These are phyloP conservation scores for Glaucomys volans DNA, from an alignment of 2,113 vertebrate genomes.

Conservation along the genomic window DNA sequence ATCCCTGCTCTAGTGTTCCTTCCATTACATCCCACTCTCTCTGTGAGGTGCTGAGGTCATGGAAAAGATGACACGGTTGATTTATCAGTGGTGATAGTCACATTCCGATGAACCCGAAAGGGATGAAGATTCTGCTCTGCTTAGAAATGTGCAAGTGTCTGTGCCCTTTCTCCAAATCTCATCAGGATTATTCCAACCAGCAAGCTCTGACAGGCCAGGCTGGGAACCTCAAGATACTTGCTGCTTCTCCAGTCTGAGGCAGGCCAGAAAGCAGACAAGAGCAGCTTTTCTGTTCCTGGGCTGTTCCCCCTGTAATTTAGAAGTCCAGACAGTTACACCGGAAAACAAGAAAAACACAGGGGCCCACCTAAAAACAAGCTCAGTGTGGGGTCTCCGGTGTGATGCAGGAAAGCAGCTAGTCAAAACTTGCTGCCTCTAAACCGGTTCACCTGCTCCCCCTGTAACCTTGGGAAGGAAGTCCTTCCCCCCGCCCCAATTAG, in stretches of 20 bases:
- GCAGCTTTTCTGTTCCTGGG: slow-evolving; percentile 34
- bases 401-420: neutral
- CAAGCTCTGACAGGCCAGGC: neutral
- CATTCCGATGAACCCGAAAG: slow-evolving; percentile 7
- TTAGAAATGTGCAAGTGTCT: neutral
- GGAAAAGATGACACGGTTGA: neutral
- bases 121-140: neutral
- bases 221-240: neutral
- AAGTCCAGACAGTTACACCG: slow-evolving; percentile 69
- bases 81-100: slow-evolving; percentile 36
- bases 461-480: neutral
- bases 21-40: neutral
- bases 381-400: slow-evolving; percentile 45
- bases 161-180: slow-evolving; percentile 12
- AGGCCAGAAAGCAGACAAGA: neutral
- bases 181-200: neutral
- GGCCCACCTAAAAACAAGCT: slow-evolving; percentile 39
- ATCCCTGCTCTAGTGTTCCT: neutral
- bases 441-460: neutral
- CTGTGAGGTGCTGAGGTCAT: neutral
- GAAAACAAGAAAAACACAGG: slow-evolving; percentile 63
- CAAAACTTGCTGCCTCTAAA: slow-evolving; percentile 5
- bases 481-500: neutral
- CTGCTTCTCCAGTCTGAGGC: neutral
- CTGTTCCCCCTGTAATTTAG: slow-evolving; percentile 76